These are phyloP conservation scores for Empidonax alnorum DNA, from an alignment of 2,113 vertebrate species.

Conservation along the genomic window DNA sequence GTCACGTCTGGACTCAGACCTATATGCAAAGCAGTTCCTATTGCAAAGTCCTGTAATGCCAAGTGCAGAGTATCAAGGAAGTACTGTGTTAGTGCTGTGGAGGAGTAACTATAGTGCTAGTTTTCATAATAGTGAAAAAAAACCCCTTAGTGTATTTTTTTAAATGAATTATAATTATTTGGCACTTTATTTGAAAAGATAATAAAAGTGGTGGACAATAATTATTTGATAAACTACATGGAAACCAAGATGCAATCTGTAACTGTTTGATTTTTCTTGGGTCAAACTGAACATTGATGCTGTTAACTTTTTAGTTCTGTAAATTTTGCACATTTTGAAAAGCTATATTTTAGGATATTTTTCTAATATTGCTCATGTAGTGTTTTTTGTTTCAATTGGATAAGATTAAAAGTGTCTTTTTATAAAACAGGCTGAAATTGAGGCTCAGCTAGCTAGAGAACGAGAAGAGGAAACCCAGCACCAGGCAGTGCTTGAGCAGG, in stretches of 20 bases:
- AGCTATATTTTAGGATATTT: background rate
- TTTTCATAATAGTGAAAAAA: background rate
- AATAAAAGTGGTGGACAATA: background rate
- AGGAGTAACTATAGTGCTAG: background rate
- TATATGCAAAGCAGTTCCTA: background rate
- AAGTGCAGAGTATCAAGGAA: background rate
- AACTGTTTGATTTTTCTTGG: background rate
- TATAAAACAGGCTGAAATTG: slow-evolving; percentile 86
- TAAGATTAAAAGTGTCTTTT: background rate
- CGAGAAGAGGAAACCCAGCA: slow-evolving; percentile 86
- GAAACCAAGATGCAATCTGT: background rate
- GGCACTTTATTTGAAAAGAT: background rate
- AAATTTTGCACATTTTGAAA: background rate
- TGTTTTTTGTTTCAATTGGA: background rate
- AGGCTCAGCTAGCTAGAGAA: slow-evolving; percentile 86
- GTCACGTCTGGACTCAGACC: background rate
- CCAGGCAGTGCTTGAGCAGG: slow-evolving; percentile 90
- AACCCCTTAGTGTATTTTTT: background rate
- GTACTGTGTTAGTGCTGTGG: background rate
- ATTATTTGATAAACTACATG: background rate
- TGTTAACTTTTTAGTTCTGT: background rate
- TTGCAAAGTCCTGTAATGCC: background rate
- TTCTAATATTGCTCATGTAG: background rate
- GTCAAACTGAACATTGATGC: background rate
- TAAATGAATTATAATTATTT: background rate